These are phyloP conservation scores for Mormoops blainvillei DNA, from an alignment of 2,113 vertebrate species.

Conservation along the genomic window DNA sequence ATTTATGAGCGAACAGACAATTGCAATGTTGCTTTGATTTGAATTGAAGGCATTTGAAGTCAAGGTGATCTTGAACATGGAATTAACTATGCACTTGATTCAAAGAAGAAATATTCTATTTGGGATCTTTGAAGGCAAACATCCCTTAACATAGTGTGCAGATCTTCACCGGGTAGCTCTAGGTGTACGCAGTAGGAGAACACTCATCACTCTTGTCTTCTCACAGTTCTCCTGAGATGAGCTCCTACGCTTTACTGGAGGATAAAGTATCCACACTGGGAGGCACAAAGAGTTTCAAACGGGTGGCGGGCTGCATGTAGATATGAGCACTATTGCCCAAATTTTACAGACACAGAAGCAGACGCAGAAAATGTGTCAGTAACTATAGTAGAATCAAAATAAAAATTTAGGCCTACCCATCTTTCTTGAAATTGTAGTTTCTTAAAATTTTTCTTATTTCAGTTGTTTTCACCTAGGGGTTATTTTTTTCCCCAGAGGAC, in stretches of 20 bases:
- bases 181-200: neutral
- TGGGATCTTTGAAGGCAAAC: neutral
- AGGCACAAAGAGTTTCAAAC: neutral
- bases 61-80: neutral
- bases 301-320: neutral
- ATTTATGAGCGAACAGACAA: accelerated
- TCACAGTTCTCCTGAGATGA: neutral
- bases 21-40: neutral
- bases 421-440: neutral
- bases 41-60: neutral
- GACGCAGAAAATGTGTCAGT: neutral
- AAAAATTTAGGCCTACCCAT: neutral
- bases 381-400: neutral
- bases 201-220: neutral
- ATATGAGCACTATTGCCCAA: neutral
- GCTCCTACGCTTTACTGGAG: neutral
- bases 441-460: neutral
- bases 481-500: neutral
- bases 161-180: neutral
- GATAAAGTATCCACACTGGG: neutral
- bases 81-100: neutral
- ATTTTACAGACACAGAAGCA: neutral
- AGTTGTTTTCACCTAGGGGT: neutral
- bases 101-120: neutral
- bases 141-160: too few species aligned